Base-by-base conservation (phyloP, 2,113 vertebrate genomes). In the Ptychochromis oligacanthus region DNA sequence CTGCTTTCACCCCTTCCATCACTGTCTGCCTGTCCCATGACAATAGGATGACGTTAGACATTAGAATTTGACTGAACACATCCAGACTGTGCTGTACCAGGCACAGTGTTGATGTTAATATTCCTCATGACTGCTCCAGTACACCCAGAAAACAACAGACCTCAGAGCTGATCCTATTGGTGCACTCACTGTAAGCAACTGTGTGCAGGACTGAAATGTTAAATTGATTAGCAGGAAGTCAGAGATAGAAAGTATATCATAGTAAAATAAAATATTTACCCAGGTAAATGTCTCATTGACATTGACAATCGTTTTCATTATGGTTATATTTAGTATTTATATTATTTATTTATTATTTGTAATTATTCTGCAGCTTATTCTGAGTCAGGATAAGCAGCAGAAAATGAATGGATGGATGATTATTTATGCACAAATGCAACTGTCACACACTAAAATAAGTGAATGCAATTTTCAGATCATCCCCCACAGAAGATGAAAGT, bases 61-160 rank as follows among this genome's bases (percentile, higher is more conserved):
- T 15, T 67, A 13, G 38, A 49, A 79, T 65, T 59, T 2, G 67
- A 72, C 46, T 31, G 76, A 78, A 72, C 75, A 60, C 74, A 58
- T 74, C 57, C 77, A 3, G 52, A 24, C 57, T 5, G 6, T 4
- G 8, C 49, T 64, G 77, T 46, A 83, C 55, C 80, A 75, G 62
- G 11, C 59, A 10, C n/a, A n/a, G 8, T 28, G 76, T 11, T 77
- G 70, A 31, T 80, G 70, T 46, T 31, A 58, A 56, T 82, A 54
- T 67, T 52, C 62, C 77, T 83, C 83, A 60, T 79, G 83, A 85
- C 57, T 56, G 77, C 82, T 79, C 20, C 75, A 18, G 18, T 49
- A 34, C 52, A 43, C 40, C 40, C 77, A 79, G 36, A 65, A 64
- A 77, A 86, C 81, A 72, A 59, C 49, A 18, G 49, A 75, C 18